Base-by-base conservation (phyloP, 64 coral and sea anemone genomes). In the Trachythela sp. region DNA sequence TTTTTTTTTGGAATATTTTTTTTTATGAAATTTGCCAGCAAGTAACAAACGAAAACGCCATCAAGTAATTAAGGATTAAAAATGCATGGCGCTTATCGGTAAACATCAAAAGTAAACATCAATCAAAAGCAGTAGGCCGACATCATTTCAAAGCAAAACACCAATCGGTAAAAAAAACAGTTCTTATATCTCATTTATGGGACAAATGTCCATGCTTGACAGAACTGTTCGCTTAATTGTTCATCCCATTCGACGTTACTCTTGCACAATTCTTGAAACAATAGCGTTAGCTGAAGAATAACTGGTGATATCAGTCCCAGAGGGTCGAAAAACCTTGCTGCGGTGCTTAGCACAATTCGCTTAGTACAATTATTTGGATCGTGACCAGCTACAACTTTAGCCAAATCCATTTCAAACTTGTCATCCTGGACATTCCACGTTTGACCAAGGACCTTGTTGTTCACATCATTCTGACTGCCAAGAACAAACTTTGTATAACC, bases 231-330 rank as follows among this genome's bases (percentile, higher is more conserved):
- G 60, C 45, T 54, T 20, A 90, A 49, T 42, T 29, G 89, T 20
- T 90, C 89, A 67, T 90, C 33, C 89, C 89, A 90, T 5, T 64
- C 84, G 9, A 84, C 17, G 49, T 83, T 85, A 54, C 50, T 60
- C 80, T 85, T 90, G 36, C 89, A 90, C 24, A 90, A n/a, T 32
- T 84, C 36, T 51, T 90, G 83, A 31, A 90, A 90, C 48, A 90
- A 31, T 34, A 84, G 83, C 33, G 85, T 91, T 39, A 91, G 70
- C 17, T 43, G 80, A 20, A 91, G 36, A 9, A 91, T 41, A 85
- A 86, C 60, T 33, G 83, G 84, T 22, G 40, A 85, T 18, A 86
- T 68, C 0, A 88, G 68, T 8, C 87, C 87, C 38, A 88, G 24
- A 29, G 87, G 87, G 39, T 88, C 89, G 85, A 6, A 90, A 40